Base-by-base conservation (phyloP, 2,888 invertebrate species). In the Hoplodrina ambigua region DNA sequence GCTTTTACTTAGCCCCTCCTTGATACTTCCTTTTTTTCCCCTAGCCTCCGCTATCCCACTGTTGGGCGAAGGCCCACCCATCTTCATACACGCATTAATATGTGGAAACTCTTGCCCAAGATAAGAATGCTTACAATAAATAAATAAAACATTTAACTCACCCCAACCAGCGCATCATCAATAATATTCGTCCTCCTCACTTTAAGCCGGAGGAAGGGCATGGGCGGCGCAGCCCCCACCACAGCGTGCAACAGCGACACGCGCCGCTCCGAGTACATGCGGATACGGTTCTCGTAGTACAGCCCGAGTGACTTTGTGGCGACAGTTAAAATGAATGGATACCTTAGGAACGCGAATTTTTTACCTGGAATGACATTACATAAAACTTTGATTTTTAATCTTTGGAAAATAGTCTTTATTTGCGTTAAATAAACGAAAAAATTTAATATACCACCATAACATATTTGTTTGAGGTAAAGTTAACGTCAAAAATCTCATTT, bases 231-330 rank as follows among this genome's bases (percentile, higher is more conserved):
- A 65, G 98, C 98, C 19, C 99, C 98, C 64, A 98, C 97, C 55
- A 98, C 97, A 20, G 98, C 97, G 87, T 99, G 98, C 83, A 98
- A 96, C 84, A 99, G 96, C 86, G 98, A 98, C 88, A 98, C 97
- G 81, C 99, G 97, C 60, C 99, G 96, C 94, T 99, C 99, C 75
- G 98, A 98, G 93, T 98, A 98, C 99, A 99, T 99, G 67, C 99
- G 97, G 92, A 99, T 98, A 69, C 99, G 97, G 93, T 99, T 99
- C 94, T 99, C 99, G 91, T 98, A 99, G 94, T 99, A 99, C 78
- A 99, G 95, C 0, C 98, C 98, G 82, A 98, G 97, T 4, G 98
- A 98, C 95, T 99, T 99, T 10, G 98, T 98, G 13, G 99, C 98
- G 15, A 99, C 98, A 44, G 98, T 99, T 77, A 99, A 94, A 80